These are phyloP conservation scores for Idaea straminata DNA, from an alignment of 2,888 invertebrate species.

Conservation along the genomic window DNA sequence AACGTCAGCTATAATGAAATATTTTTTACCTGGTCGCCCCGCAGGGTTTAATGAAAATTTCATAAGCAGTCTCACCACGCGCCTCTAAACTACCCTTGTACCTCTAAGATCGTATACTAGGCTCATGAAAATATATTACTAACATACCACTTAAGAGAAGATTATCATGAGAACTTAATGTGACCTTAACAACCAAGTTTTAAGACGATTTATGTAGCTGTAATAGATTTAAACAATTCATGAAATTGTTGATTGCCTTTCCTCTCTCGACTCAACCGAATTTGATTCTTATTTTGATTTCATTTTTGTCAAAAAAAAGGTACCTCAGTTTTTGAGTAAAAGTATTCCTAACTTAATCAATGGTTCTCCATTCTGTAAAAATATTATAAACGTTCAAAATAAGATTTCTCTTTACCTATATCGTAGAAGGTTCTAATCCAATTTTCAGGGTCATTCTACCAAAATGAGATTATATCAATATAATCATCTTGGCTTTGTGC, in stretches of 20 bases:
- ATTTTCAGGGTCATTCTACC: not conserved
- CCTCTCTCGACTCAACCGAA: not conserved
- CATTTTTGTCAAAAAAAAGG: not conserved
- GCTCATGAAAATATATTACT: not conserved
- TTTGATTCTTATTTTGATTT: not conserved
- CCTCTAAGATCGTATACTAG: not conserved
- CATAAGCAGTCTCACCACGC: conserved; percentile 6
- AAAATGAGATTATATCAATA: not conserved
- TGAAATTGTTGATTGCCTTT: not conserved
- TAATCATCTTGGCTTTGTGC: not conserved
- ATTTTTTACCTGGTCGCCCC: conserved; percentile 18
- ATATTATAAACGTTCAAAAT: not conserved
- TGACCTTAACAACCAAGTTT: not conserved
- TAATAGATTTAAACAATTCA: not conserved
- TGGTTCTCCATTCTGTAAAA: not conserved
- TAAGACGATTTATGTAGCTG: not conserved
- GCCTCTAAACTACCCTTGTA: not conserved
- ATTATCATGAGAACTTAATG: not conserved
- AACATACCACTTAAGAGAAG: not conserved
- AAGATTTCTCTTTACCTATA: not conserved
- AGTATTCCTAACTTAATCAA: not conserved
- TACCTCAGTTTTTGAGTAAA: not conserved
- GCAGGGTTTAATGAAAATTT: conserved; percentile 14
- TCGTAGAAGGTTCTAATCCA: not conserved
- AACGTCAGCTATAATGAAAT: conserved; percentile 19